Base-by-base conservation (phyloP, 2,797 vertebrate genomes). In the Caiman crocodilus region DNA sequence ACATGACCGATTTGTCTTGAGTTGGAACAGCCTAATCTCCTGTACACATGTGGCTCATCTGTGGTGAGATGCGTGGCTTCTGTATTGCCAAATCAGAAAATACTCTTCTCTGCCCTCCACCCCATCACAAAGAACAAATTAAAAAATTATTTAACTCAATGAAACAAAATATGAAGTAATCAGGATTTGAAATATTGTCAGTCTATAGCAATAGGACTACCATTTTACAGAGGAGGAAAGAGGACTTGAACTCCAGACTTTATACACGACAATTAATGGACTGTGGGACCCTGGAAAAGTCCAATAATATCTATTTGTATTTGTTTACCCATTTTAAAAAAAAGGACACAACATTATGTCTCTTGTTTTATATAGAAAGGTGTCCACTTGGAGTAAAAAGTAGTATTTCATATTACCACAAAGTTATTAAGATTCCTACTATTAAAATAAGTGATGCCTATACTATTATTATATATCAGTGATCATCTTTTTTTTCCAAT, bases 401-500 rank as follows among this genome's bases (percentile, higher is more conserved):
- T 61, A 6, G 5, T 85, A 35, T 14, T 79, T 15, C 23, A 21
- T 79, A 64, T 15, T 42, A 9, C 14, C 65, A 6, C 57, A 63
- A 89, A 85, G 87, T 1, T 8, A 87, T 63, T 79, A 23, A 58
- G 77, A 81, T 0, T 35, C 23, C 89, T 82, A 89, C 82, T 7
- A 32, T 89, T 71, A 84, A 90, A 25, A 76, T 82, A 61, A 81
- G 79, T 35, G 23, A 73, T 65, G 65, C 89, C 26, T 26, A 28
- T 55, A 42, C 75, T 30, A 88, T 92, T 74, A 74, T 89, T 76
- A n/a, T 61, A 2, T 87, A 82, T 42, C 13, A 96, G 63, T 61
- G 21, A 58, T 73, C 69, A 61, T 20, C 75, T 92, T 90, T 74
- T 81, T 94, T 96, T 96, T 96, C 93, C 35, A 73, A 94, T 96